A percentile compares a stretch with the other conserved stretches of the same genome.
phyloP scores from a whole-genome alignment of 2,888 invertebrate species.

The Scaeva pyrastri region DNA sequence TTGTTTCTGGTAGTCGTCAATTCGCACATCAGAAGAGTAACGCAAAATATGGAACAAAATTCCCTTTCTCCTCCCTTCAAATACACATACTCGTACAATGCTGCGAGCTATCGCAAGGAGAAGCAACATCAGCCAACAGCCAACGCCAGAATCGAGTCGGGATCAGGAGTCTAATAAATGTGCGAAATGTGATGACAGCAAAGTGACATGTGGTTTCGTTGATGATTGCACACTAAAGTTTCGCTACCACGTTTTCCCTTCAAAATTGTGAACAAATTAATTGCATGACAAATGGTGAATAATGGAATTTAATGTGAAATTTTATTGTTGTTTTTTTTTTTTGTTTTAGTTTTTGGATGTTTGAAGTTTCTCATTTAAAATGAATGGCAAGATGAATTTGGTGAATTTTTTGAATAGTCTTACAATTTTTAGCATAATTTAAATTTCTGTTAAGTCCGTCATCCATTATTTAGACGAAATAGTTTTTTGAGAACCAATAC shows the following conservation, averaged over 20 bases:
- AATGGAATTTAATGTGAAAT: conserved; percentile 55
- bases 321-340: not conserved
- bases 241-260: conserved; percentile 33
- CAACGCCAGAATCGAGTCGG: not conserved
- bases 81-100: not conserved
- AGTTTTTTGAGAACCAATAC: too few species aligned
- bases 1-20: not conserved
- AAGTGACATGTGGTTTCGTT: conserved; percentile 74
- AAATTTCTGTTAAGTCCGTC: too few species aligned
- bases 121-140: not conserved
- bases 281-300: conserved; percentile 65
- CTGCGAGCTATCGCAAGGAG: not conserved
- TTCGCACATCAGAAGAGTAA: conserved; percentile 12
- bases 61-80: not conserved
- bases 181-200: conserved; percentile 72
- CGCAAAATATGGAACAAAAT: conserved; percentile 9
- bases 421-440: too few species aligned
- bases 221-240: conserved; percentile 72
- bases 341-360: not conserved
- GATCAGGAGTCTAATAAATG: conserved; percentile 64
- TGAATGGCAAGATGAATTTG: not conserved
- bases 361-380: not conserved
- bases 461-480: too few species aligned
- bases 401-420: not conserved
- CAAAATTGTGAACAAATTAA: conserved; percentile 61